Evolutionary conservation across 2,113 vertebrate species (phyloP).

Genomic region (Sorex fumeus): DNA sequence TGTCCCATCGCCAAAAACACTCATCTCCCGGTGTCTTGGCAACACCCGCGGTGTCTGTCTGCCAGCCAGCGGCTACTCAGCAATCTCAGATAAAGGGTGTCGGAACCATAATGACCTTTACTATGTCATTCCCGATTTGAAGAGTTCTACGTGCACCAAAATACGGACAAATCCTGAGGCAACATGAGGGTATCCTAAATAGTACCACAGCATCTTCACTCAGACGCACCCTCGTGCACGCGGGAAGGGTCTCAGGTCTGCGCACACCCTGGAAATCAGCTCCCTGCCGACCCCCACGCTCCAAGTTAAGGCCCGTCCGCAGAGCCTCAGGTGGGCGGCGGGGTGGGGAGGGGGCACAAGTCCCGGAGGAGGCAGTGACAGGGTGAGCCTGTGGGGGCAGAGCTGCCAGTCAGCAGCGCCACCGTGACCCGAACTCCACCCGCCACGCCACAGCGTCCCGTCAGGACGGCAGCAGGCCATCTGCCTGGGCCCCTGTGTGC

Average conservation of each 20-base stretch:
- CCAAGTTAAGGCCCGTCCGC: too few relatives aligned
- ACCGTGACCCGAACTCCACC: too few relatives aligned
- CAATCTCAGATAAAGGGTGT: neutral
- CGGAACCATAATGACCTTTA: slow-evolving; percentile 32
- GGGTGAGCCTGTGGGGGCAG: too few relatives aligned
- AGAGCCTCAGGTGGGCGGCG: too few relatives aligned
- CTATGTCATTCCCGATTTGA: neutral
- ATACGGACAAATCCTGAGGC: slow-evolving; percentile 2
- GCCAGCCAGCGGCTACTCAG: neutral
- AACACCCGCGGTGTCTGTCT: neutral
- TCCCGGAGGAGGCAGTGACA: too few relatives aligned
- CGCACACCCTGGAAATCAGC: too few relatives aligned
- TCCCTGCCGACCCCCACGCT: too few relatives aligned
- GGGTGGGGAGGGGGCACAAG: too few relatives aligned
- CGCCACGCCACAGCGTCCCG: too few relatives aligned
- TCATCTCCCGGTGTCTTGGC: neutral
- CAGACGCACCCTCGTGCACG: neutral
- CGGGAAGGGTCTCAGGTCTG: neutral
- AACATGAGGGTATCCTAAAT: neutral
- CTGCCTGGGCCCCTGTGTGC: too few relatives aligned
- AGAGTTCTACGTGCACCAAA: neutral
- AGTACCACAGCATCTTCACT: neutral
- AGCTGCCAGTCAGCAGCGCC: too few relatives aligned
- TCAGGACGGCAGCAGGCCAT: too few relatives aligned
- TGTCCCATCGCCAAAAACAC: neutral